A percentile compares a stretch with the other conserved stretches of the same genome.
Conservation (phyloP, 2,113 vertebrate genomes). For the Chamaetylas fuelleborni region DNA sequence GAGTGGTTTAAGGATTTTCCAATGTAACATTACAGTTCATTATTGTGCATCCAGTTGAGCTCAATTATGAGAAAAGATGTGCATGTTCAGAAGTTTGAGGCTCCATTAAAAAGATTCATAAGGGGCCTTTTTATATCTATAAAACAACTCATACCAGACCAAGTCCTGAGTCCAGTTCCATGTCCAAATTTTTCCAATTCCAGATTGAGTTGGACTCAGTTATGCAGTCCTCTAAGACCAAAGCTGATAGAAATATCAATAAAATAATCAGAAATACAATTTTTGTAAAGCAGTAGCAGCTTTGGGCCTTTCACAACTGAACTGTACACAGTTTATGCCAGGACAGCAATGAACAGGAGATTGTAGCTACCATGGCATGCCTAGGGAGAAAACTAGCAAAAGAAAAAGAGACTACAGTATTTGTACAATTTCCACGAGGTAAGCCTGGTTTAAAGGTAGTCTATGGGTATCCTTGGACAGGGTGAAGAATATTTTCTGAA, state of each 20-base stretch:
- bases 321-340: neutral
- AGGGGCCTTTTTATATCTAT: neutral
- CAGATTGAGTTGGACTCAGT: neutral
- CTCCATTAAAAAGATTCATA: neutral
- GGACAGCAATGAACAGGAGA: neutral
- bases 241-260: neutral
- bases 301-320: neutral
- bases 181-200: neutral
- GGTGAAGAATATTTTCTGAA: neutral
- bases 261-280: neutral
- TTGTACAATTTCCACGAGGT: neutral
- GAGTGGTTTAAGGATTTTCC: constrained; percentile 34
- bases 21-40: neutral
- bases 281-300: neutral
- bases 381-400: neutral
- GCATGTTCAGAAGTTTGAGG: neutral
- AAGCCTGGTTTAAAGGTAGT: neutral
- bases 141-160: neutral
- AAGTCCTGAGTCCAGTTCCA: neutral
- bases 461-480: neutral
- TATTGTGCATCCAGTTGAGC: constrained; percentile 27
- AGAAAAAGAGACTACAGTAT: neutral
- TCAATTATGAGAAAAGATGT: neutral
- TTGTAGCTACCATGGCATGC: neutral
- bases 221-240: neutral